phyloP scores from a whole-genome alignment of 2,888 invertebrate species.

The Teinopalpus imperialis region DNA sequence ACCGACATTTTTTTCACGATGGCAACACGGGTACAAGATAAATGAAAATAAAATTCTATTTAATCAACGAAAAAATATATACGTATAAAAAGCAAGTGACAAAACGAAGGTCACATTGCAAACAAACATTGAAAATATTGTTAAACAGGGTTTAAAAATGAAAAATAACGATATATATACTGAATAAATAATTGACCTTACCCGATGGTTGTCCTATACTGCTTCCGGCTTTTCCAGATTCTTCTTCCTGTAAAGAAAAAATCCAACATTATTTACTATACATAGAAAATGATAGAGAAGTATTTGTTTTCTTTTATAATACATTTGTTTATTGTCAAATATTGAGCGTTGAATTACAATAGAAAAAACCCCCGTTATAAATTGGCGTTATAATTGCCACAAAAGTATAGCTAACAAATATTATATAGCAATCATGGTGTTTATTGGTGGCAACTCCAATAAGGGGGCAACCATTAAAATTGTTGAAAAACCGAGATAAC shows the following conservation, averaged over 20 bases:
- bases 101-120: constrained; percentile 72
- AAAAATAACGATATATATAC: constrained; percentile 19
- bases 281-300: no score
- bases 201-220: constrained; percentile 71
- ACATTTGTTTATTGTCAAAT: no score
- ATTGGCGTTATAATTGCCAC: no score
- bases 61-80: constrained; percentile 28
- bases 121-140: constrained; percentile 66
- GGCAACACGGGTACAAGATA: constrained; percentile 24
- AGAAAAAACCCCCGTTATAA: no score
- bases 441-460: no score
- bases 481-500: no score
- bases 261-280: no score
- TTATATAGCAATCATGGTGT: no score
- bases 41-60: constrained; percentile 26
- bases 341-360: no score
- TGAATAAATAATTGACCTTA: constrained; percentile 51
- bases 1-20: constrained; percentile 31
- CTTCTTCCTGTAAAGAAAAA: constrained; percentile 64
- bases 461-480: no score
- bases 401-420: no score
- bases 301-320: no score
- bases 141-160: constrained; percentile 36
- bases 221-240: constrained; percentile 69
- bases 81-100: constrained; percentile 57